Percentiles rank a stretch among this genome's conserved stretches.
Conservation (phyloP, 2,888 invertebrate species). For the Euproctis similis region DNA sequence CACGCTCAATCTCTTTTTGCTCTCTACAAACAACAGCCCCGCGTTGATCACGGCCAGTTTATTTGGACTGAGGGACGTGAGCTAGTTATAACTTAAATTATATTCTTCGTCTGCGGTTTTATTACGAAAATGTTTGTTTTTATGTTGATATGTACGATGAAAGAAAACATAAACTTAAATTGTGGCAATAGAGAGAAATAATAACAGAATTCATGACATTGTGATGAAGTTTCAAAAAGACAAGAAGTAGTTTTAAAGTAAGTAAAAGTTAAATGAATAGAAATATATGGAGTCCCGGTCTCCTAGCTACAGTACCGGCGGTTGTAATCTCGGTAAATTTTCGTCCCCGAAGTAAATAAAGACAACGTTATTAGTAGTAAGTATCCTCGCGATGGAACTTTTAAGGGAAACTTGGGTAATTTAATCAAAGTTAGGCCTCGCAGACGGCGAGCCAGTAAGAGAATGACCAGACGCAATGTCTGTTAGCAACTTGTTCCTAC, state of each 20-base stretch:
- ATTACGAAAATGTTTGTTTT: no score
- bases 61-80: constrained; percentile 34
- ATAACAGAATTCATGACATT: no score
- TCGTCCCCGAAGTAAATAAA: constrained; percentile 9
- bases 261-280: no score
- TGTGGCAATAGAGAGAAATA: no score
- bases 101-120: constrained; percentile 19
- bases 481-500: no score
- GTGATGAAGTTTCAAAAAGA: no score
- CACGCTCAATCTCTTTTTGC: constrained; percentile 23
- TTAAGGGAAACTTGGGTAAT: constrained; percentile 14
- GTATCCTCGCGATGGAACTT: constrained; percentile 10
- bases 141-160: no score
- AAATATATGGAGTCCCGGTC: no score
- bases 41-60: constrained; percentile 20
- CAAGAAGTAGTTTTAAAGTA: no score
- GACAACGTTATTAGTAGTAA: constrained; percentile 10
- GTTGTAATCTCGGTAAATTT: constrained; percentile 3
- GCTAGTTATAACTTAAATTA: constrained; percentile 25
- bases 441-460: constrained; percentile 10
- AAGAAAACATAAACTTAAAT: no score
- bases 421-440: constrained; percentile 23
- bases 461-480: constrained; percentile 18
- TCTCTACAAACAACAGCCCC: constrained; percentile 23
- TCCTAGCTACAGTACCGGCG: no score